These are phyloP conservation scores for Microcebus lehilahytsara DNA, from an alignment of 2,113 vertebrate genomes.

Conservation along the genomic window DNA sequence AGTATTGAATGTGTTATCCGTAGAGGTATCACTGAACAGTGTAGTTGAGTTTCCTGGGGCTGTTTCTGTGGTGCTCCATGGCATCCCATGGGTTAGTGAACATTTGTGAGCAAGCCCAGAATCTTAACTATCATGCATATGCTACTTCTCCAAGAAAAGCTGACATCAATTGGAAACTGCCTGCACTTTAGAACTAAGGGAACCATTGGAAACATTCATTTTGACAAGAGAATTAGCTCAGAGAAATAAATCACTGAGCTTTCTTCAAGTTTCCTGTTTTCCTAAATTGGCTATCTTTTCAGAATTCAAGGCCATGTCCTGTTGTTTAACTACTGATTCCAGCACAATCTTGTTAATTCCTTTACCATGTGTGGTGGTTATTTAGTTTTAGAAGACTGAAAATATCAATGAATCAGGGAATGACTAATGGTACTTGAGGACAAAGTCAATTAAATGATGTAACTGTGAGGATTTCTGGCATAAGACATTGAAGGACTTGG, in stretches of 20 bases:
- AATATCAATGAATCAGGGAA: neutral
- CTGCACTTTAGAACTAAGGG: neutral
- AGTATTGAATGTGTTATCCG: neutral
- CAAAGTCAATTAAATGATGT: neutral
- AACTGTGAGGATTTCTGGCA: neutral
- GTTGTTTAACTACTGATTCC: neutral
- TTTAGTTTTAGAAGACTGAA: constrained; percentile 37
- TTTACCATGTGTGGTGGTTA: neutral
- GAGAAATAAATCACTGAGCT: neutral
- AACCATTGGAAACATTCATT: neutral
- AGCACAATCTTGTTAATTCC: neutral
- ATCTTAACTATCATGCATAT: neutral
- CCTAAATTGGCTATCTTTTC: neutral
- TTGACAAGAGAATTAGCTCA: neutral
- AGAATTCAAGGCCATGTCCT: neutral
- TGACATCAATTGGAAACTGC: neutral
- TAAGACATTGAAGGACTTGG: constrained; percentile 6
- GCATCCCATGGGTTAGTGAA: neutral
- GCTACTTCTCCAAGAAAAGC: neutral
- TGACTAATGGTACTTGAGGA: neutral
- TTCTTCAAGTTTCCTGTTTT: constrained; percentile 18
- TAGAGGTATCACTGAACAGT: neutral
- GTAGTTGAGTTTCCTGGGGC: neutral
- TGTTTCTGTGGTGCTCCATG: neutral
- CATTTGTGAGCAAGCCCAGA: neutral